A percentile compares a stretch with the other conserved stretches of the same genome.
Evolutionary conservation across 2,113 vertebrate species (phyloP).

Genomic region (Mirounga angustirostris): DNA sequence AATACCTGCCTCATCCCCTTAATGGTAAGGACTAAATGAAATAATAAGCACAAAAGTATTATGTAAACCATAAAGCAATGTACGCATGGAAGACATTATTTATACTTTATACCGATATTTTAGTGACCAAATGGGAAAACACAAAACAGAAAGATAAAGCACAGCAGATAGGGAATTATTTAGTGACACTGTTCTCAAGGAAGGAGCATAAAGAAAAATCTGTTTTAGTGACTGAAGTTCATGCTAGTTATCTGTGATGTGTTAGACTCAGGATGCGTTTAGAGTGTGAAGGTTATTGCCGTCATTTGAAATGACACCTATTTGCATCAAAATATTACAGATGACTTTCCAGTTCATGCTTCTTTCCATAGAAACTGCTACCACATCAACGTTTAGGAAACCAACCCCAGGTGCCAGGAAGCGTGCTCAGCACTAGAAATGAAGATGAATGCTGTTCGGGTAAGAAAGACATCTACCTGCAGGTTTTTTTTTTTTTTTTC

Average conservation of each 20-base stretch:
- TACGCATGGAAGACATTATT: not conserved
- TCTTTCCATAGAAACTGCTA: not conserved
- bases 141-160: not conserved
- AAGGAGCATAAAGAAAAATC: not conserved
- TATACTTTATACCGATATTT: not conserved
- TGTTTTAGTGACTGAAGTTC: constrained; percentile 34
- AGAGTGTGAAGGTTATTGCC: not conserved
- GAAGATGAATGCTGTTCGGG: not conserved
- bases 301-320: constrained; percentile 48
- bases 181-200: constrained; percentile 32
- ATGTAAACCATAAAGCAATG: not conserved
- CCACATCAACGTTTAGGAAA: not conserved
- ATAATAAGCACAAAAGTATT: not conserved
- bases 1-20: not conserved
- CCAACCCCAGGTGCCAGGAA: not conserved
- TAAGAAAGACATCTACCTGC: not conserved
- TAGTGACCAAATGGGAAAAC: not conserved
- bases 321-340: constrained; percentile 54
- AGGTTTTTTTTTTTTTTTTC: not conserved
- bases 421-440: not conserved
- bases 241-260: constrained; percentile 37
- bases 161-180: constrained; percentile 4
- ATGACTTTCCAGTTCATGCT: not conserved
- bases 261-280: constrained; percentile 33
- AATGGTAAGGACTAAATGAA: not conserved